Base-by-base conservation (phyloP, 1,140 invertebrate genomes). In the Belonocnema kinseyi region DNA sequence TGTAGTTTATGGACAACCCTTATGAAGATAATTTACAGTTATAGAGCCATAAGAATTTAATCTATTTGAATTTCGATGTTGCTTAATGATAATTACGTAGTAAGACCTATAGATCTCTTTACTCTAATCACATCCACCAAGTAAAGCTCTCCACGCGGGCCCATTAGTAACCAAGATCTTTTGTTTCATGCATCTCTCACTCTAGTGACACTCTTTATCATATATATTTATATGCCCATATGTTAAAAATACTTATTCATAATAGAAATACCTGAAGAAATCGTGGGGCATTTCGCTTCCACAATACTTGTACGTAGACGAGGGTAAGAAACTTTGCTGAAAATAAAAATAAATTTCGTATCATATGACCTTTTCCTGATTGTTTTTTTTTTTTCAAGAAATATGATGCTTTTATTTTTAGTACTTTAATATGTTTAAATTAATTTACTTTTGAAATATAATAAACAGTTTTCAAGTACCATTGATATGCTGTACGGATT, bases 301-400 rank as follows among this genome's bases (percentile, higher is more conserved):
- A 52, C 88, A 91, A 77, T 89, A 91, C 81, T 73, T 88, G 61
- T 86, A 86, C 46, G 83, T 73, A 13, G 83, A 70, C 6, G 73
- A 74, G 74, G 87, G 61, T 19, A 73, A 16, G 33, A 74, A 70
- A 21, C 58, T 77, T n/a, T 75, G 77, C 89, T 90, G 52, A 74
- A 76, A 81, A 77, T 52, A 50, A 58, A 77, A 26, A 3, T 12
- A 19, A 50, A n/a, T 70, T 70, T 70, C 14, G 16, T 21, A 11
- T 46, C 10, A 10, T 46, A 11, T 46, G 10, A n/a, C 61, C n/a
- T 46, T n/a, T 72, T 16, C 3, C 1, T 51, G 51, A 66, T 50
- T 5, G 8, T 7, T 21, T 6, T 13, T 12, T 7, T 21, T 6
- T 13, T 12, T 21, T 61, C 6, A 11, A 26, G 5, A 19, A 1